Evolutionary conservation across 2,888 invertebrate genomes (phyloP), one percentile per base, ranked within the genome.

Genomic region (Labia minor): DNA sequence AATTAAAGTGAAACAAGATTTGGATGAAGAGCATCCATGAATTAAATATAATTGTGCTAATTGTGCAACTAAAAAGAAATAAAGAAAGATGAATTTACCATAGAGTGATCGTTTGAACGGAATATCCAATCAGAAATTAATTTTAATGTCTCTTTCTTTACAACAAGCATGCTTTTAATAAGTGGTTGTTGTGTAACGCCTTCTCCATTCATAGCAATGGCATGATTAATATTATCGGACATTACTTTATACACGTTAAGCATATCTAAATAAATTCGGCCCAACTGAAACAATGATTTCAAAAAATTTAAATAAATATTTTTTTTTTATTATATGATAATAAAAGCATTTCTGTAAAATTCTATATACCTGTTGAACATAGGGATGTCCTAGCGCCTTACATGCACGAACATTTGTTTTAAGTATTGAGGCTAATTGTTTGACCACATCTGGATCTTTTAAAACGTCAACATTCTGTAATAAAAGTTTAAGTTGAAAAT

Each of bases 331-430:
- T 26, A 26, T 26, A 26, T 26, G 26, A 26, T 26, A 18, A 19
- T 19, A 61, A 61, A 61, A 61, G 3, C 19, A 16, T 4, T 4
- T 18, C 6, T 61, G 3, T 19, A 61, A 61, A 61, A 61, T 18
- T 6, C 19, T 18, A 16, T 3, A 18, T 72, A 83, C 82, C 79
- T 85, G 85, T 70, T 89, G 85, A 71, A 98, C 95, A 81, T 96
- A 99, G 1, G 95, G 90, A 79, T 98, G 95, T 1, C 95, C 96
- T 61, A 99, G 82, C 63, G 99, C 95, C 79, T 96, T 95, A 78
- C 98, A 99, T n/a, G 99, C 98, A 71, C 97, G 85, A 18, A 97
- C 96, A 80, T 99, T 99, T 1, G 99, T 99, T 81, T 99, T 99
- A 67, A 99, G 83, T 78, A 99, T 98, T 80, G 95, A 97, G 67